phyloP scores from a whole-genome alignment of 2,113 vertebrate species.

The Xenotilapia caudafasciata region DNA sequence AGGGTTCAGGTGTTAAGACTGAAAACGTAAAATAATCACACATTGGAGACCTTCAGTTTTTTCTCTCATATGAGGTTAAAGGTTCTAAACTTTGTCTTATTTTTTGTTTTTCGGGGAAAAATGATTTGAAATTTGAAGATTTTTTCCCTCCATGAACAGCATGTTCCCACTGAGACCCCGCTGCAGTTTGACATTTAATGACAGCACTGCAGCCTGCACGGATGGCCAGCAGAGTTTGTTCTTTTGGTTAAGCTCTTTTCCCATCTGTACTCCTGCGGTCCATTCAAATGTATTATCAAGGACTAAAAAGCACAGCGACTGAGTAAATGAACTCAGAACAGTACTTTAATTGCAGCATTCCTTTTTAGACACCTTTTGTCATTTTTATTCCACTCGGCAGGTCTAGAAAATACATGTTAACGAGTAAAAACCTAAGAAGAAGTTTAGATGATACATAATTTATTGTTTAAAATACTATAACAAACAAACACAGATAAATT shows the following conservation, averaged over 20 bases:
- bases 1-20: background rate
- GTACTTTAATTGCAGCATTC: background rate
- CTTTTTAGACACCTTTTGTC: background rate
- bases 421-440: background rate
- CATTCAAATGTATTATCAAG: background rate
- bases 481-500: background rate
- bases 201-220: background rate
- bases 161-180: background rate
- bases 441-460: background rate
- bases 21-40: background rate
- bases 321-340: background rate
- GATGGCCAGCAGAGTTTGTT: background rate
- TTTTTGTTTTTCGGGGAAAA: fast-evolving
- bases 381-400: background rate
- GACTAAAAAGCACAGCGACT: background rate
- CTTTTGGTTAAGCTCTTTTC: background rate
- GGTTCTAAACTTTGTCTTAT: background rate
- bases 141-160: background rate
- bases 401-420: background rate
- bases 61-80: background rate
- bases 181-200: background rate
- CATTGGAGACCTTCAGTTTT: background rate
- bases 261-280: background rate
- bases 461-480: background rate
- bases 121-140: background rate